Evolutionary conservation across 1,140 invertebrate genomes (phyloP).

Genomic region (Bathynomus jamesi): DNA sequence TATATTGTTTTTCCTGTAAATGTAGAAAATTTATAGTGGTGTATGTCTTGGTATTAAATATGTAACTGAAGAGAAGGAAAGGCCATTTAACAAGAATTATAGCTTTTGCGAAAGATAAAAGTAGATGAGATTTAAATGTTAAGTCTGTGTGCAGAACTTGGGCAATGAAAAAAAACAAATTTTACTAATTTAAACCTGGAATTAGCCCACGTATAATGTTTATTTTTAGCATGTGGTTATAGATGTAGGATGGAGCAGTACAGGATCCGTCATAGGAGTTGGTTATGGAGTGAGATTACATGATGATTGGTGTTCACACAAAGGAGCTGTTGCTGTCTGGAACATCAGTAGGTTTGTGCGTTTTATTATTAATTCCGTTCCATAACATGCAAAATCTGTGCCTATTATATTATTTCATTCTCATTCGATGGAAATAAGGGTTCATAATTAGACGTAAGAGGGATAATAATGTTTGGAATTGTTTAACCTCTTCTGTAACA

Average conservation of each 20-base stretch:
- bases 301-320: constrained; percentile 31
- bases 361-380: not conserved
- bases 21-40: not conserved
- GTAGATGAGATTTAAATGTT: not conserved
- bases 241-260: constrained; percentile 23
- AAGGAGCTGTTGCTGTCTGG: constrained; percentile 21
- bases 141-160: not conserved
- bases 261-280: constrained; percentile 26
- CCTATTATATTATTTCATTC: too few species aligned
- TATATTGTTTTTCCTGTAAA: not conserved
- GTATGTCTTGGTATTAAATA: not conserved
- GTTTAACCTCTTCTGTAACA: too few species aligned
- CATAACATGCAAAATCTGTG: too few species aligned
- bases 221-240: constrained; percentile 20
- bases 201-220: not conserved
- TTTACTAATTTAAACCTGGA: not conserved
- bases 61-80: not conserved
- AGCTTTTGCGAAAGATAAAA: not conserved
- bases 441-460: too few species aligned
- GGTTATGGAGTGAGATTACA: constrained; percentile 19
- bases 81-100: not conserved
- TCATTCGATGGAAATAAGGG: too few species aligned
- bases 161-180: not conserved
- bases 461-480: too few species aligned
- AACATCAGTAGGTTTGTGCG: constrained; percentile 25